Evolutionary conservation across 2,888 invertebrate species (phyloP).

Genomic region (Lepidocyrtoides sp.): DNA sequence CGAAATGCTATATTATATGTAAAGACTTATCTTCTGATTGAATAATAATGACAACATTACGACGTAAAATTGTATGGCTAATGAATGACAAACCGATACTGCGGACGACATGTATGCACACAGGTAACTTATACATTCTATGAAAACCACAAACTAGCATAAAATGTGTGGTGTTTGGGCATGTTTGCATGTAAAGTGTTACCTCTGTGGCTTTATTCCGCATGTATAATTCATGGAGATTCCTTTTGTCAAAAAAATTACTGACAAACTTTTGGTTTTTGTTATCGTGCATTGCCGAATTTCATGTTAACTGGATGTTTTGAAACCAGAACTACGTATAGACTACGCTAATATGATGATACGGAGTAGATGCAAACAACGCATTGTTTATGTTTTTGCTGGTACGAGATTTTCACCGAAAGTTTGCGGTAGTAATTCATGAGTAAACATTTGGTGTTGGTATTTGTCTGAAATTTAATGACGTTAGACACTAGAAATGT

Average conservation of each 20-base stretch:
- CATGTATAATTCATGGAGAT: too few species aligned
- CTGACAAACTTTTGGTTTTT: too few species aligned
- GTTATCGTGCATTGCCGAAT: neutral
- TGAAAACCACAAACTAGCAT: neutral
- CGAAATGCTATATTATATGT: too few species aligned
- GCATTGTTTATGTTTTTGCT: too few species aligned
- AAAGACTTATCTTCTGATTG: neutral
- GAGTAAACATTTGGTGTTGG: too few species aligned
- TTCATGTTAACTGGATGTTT: neutral
- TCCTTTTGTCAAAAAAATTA: too few species aligned
- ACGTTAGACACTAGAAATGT: too few species aligned
- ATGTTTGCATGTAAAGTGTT: neutral
- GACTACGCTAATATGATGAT: neutral
- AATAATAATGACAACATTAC: neutral
- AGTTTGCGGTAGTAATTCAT: too few species aligned
- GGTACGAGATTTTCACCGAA: too few species aligned
- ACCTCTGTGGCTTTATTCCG: neutral
- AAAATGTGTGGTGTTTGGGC: neutral
- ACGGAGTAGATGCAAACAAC: neutral
- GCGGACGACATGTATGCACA: neutral
- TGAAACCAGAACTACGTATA: neutral
- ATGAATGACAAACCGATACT: slow-evolving; percentile 7
- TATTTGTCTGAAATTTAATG: too few species aligned
- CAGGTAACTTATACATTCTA: neutral
- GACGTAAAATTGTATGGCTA: neutral